Evolutionary conservation across 2,888 invertebrate species (phyloP), one percentile per base, ranked within the genome.

Genomic region (Euspilapteryx auroguttella): DNA sequence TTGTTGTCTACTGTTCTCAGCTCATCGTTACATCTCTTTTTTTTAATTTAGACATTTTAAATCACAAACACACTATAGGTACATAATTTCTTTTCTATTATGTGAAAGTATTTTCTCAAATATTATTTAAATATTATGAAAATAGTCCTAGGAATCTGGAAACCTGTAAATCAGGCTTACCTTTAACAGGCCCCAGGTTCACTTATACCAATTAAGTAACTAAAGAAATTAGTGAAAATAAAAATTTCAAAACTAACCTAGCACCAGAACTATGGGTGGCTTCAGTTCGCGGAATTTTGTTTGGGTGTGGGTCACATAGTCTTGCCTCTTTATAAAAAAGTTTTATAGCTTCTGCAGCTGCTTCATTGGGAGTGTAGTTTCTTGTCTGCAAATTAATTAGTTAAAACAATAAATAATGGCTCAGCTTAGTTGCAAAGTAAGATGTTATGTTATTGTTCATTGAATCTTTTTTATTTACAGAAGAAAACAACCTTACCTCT

Each of bases 271-370:
- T 55, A 52, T 59, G 62, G 21, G 56, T 44, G 23, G 44, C 59
- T 36, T 68, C 79, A 32, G 86, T 87, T 41, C 85, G 76, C 24
- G 87, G 81, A 38, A 87, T 82, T 78, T 89, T 87, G 44, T 81
- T 84, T 8, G 71, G 73, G 41, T 83, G 82, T 34, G 79, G 80
- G 57, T 89, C 91, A 69, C 94, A 94, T 15, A 94, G 77, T 39
- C 82, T 79, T 12, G 92, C 92, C 50, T 93, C 91, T 56, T 87
- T 83, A 34, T 87, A 87, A 54, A 91, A 91, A 34, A 95, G 69
- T 47, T 89, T 86, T 40, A 95, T 84, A 7, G 95, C 94, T 50
- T 87, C 84, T 1, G 90, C 90, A 14, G 95, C 95, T 29, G 94
- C 93, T 65, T 93, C 88, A 77, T 95, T 91, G 35, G 90, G 86